Conservation (phyloP, 2,113 vertebrate species). For the Chrysochloris asiatica region DNA sequence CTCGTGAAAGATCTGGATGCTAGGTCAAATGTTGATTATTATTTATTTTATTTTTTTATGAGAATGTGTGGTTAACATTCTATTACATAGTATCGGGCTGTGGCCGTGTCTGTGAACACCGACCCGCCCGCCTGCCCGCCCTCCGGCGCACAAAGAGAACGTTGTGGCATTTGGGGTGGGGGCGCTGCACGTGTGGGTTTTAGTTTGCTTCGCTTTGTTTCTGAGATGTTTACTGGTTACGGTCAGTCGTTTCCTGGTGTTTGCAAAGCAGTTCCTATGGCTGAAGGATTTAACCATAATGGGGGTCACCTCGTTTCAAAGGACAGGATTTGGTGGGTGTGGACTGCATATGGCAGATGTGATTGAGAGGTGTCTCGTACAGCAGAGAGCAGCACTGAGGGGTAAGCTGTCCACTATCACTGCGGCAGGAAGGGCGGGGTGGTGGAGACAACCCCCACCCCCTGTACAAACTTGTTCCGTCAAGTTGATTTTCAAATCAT, state of each 20-base stretch:
- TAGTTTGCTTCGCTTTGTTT: not conserved
- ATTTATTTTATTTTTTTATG: conserved; percentile 82
- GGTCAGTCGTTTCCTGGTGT: not conserved
- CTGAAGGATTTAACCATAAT: rapidly evolving
- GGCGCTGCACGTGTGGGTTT: rapidly evolving
- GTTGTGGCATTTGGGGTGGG: not conserved
- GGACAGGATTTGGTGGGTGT: rapidly evolving
- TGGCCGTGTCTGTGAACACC: not conserved
- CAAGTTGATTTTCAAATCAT: not conserved
- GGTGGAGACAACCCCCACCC: not conserved
- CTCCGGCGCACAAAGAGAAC: conserved; percentile 19
- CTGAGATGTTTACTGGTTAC: not conserved
- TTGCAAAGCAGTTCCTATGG: not conserved
- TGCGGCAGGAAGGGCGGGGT: too few species aligned
- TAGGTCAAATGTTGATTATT: conserved; percentile 82
- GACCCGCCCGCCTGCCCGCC: rapidly evolving
- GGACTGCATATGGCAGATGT: rapidly evolving
- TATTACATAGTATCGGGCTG: conserved; percentile 53
- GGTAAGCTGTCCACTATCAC: not conserved
- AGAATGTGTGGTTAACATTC: conserved; percentile 78
- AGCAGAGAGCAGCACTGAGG: too few species aligned
- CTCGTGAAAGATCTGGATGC: conserved; percentile 81
- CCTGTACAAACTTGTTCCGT: not conserved
- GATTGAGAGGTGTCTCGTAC: not conserved
- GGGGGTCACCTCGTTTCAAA: not conserved